Conservation (phyloP, 2,797 vertebrate genomes). For the Epinephelus awoara region DNA sequence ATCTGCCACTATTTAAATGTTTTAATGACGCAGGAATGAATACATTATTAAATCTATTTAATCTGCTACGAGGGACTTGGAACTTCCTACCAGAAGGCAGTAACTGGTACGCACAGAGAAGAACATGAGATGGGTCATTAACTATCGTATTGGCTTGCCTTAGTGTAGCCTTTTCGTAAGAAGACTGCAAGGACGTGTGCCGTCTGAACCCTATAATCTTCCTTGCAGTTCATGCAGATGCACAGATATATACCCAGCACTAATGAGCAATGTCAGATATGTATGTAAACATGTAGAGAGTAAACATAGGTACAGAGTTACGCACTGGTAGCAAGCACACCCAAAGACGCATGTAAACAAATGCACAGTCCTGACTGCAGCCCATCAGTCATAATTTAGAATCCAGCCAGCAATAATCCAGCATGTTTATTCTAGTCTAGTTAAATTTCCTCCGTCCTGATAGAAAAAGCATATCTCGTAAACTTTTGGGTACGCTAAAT, state of each 20-base stretch:
- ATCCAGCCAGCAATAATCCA: constrained; percentile 21
- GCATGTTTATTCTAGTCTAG: constrained; percentile 45
- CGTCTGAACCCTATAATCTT: too few relatives aligned
- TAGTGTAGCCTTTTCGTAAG: too few relatives aligned
- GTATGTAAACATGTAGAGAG: constrained; percentile 9
- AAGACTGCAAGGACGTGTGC: too few relatives aligned
- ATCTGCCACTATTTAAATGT: too few relatives aligned
- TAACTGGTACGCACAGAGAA: too few relatives aligned
- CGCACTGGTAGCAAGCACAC: constrained; percentile 16
- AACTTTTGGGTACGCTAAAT: constrained; percentile 53
- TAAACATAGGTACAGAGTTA: constrained; percentile 9
- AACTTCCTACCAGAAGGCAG: too few relatives aligned
- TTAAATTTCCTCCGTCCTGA: constrained; percentile 23
- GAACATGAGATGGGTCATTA: too few relatives aligned
- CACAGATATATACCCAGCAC: constrained; percentile 1
- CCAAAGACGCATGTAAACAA: constrained; percentile 17
- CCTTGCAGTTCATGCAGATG: too few relatives aligned
- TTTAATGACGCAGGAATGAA: too few relatives aligned
- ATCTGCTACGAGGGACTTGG: too few relatives aligned
- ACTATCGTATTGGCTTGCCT: too few relatives aligned
- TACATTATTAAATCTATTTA: too few relatives aligned
- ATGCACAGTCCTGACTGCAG: constrained; percentile 7
- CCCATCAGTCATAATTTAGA: constrained; percentile 18
- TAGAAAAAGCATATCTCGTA: constrained; percentile 53
- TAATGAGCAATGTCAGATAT: constrained; percentile 14